These are phyloP conservation scores for Burhinus oedicnemus DNA, from an alignment of 2,113 vertebrate genomes.

Conservation along the genomic window DNA sequence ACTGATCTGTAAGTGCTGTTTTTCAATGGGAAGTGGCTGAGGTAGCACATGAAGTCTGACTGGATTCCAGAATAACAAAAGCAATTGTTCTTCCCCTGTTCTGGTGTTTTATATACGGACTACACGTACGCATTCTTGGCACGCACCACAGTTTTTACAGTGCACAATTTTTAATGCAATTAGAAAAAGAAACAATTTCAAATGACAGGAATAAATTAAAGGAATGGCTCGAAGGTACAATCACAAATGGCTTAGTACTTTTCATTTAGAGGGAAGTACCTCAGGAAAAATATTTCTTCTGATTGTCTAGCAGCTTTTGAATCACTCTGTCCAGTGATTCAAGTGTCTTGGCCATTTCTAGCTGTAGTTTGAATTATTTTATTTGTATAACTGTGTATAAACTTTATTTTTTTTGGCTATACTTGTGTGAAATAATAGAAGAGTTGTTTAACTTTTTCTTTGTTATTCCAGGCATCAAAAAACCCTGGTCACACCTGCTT, in stretches of 20 bases:
- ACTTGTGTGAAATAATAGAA: not conserved
- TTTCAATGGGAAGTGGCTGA: not conserved
- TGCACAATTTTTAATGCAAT: slow-evolving; percentile 29
- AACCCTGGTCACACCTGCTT: not conserved
- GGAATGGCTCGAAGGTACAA: not conserved
- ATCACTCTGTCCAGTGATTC: not conserved
- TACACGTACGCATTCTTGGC: not conserved
- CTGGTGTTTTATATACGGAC: not conserved
- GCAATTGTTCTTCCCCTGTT: not conserved
- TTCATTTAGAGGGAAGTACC: not conserved
- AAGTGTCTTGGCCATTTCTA: not conserved
- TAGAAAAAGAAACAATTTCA: slow-evolving; percentile 38
- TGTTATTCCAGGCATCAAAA: not conserved
- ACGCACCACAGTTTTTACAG: not conserved
- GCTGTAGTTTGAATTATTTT: not conserved
- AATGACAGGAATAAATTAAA: slow-evolving; percentile 28
- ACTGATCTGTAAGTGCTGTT: not conserved
- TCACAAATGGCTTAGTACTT: not conserved
- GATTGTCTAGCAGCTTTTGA: not conserved
- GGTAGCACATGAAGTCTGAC: not conserved
- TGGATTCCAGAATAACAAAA: slow-evolving; percentile 6
- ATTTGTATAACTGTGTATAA: not conserved
- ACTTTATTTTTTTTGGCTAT: not conserved
- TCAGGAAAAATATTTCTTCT: not conserved
- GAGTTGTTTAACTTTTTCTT: not conserved